These are phyloP conservation scores for Dendrocopos noguchii DNA, from an alignment of 2,113 vertebrate species.

Conservation along the genomic window DNA sequence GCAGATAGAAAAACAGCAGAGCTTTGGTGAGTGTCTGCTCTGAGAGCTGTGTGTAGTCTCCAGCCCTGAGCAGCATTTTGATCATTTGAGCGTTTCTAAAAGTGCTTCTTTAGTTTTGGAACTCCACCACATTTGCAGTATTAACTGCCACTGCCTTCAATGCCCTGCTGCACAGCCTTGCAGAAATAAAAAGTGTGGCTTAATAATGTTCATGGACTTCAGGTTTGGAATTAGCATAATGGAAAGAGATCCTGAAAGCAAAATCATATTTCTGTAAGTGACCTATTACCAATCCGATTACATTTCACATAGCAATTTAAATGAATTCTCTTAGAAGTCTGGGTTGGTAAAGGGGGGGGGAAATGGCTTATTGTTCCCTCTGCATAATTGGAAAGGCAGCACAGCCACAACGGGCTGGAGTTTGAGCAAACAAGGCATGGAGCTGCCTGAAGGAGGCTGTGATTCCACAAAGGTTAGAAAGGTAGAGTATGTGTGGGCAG, in stretches of 20 bases:
- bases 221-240: constrained; percentile 67
- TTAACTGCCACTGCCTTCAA: constrained; percentile 30
- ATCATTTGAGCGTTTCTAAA: constrained; percentile 31
- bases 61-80: constrained; percentile 22
- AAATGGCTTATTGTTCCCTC: constrained; percentile 42
- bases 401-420: background rate
- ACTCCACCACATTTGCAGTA: background rate
- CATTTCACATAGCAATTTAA: constrained; percentile 63
- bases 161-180: background rate
- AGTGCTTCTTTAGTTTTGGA: constrained; percentile 13
- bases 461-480: constrained; percentile 19
- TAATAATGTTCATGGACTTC: constrained; percentile 17
- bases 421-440: constrained; percentile 11
- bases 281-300: constrained; percentile 65
- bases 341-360: background rate
- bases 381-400: background rate
- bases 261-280: constrained; percentile 62
- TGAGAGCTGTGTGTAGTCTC: background rate
- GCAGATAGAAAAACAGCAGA: background rate
- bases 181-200: constrained; percentile 47
- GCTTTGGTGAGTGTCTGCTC: background rate
- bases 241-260: constrained; percentile 53
- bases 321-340: constrained; percentile 40
- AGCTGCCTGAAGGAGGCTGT: constrained; percentile 19
- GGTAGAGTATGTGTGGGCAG: constrained; percentile 33